Conservation (phyloP, 2,797 vertebrate species). For the Sarcophilus harrisii region DNA sequence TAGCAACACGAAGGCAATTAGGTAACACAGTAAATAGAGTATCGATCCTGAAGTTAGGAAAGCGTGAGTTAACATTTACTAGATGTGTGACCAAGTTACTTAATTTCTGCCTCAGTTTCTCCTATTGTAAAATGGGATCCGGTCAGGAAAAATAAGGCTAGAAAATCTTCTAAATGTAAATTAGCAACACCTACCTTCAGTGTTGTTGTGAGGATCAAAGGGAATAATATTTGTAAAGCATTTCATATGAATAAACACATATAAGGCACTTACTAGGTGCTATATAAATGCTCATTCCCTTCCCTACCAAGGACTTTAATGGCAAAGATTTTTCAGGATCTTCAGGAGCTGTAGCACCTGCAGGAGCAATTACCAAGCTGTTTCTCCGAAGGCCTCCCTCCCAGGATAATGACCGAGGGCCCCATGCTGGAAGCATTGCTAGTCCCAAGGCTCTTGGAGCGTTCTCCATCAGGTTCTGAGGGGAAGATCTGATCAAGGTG, state of each 20-base stretch:
- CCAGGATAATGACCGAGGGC: neutral
- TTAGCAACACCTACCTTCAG: neutral
- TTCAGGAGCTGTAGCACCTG: neutral
- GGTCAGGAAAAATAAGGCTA: too few species aligned
- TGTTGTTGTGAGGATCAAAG: neutral
- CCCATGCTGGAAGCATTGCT: neutral
- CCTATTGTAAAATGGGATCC: neutral
- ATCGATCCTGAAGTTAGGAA: neutral
- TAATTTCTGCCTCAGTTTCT: neutral
- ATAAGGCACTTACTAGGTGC: neutral
- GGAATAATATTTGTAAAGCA: neutral
- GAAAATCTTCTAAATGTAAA: neutral
- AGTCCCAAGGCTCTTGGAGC: neutral
- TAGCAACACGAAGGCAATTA: neutral
- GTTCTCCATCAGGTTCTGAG: neutral
- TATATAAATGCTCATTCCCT: neutral
- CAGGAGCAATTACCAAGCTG: neutral
- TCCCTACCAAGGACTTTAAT: neutral
- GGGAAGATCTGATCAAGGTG: neutral
- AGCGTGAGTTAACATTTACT: neutral
- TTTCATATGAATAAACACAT: neutral
- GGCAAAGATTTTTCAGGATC: neutral
- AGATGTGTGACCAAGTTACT: neutral
- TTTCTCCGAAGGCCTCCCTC: neutral
- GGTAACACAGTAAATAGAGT: neutral